phyloP scores from a whole-genome alignment of 2,797 vertebrate genomes.

The Coregonus ussuriensis region DNA sequence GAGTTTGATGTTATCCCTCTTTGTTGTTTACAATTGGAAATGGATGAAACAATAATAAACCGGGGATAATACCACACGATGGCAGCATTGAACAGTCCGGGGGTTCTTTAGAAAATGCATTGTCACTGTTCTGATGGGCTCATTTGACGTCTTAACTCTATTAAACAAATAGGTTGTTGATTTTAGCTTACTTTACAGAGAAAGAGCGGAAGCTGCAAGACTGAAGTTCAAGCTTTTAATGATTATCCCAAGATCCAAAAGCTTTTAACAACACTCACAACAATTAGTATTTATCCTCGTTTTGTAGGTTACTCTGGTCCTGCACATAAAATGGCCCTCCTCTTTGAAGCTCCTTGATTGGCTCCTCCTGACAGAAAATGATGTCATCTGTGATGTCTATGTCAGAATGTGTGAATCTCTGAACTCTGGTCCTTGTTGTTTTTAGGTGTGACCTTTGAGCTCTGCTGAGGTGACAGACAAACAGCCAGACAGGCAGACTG shows the following conservation, averaged over 20 bases:
- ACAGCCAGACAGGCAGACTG: neutral
- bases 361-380: neutral
- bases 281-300: too few species aligned
- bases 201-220: neutral
- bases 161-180: neutral
- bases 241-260: too few species aligned
- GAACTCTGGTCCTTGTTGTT: slow-evolving; percentile 9
- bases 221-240: neutral
- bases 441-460: slow-evolving; percentile 36
- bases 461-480: slow-evolving; percentile 11
- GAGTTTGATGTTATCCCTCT: neutral
- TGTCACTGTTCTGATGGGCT: slow-evolving; percentile 25
- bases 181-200: neutral
- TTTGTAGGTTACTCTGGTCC: too few species aligned
- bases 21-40: slow-evolving; percentile 8
- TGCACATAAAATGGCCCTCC: too few species aligned
- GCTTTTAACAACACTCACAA: too few species aligned
- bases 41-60: neutral
- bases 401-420: neutral
- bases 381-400: neutral
- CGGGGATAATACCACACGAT: neutral
- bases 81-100: slow-evolving; percentile 7
- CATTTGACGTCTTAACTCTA: neutral
- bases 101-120: slow-evolving; percentile 27
- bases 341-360: neutral